Conservation (phyloP, 2,113 vertebrate species). For the Atractosteus spatula region DNA sequence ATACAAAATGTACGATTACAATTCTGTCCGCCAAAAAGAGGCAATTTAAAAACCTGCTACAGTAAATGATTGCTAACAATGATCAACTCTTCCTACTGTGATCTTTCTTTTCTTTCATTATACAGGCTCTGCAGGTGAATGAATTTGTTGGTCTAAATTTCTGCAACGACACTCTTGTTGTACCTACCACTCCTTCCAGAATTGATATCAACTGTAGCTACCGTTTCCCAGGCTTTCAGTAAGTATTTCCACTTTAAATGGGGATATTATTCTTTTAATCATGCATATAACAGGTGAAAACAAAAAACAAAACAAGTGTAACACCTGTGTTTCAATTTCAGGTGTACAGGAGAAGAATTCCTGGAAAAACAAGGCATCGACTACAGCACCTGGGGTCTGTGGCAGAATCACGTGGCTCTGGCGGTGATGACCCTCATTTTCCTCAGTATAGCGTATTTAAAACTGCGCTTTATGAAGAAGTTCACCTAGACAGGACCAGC, state of each 20-base stretch:
- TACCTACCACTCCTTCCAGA: neutral
- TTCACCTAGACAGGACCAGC: slow-evolving; percentile 64
- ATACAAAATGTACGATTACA: too few relatives aligned
- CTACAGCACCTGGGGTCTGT: slow-evolving; percentile 73
- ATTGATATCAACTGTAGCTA: accelerated
- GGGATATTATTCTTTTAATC: too few relatives aligned
- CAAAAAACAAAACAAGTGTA: neutral
- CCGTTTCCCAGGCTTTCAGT: neutral
- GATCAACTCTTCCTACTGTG: too few relatives aligned
- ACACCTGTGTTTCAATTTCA: slow-evolving; percentile 31
- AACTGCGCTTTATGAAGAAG: slow-evolving; percentile 82
- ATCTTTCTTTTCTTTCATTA: slow-evolving; percentile 18
- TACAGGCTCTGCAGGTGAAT: slow-evolving; percentile 77
- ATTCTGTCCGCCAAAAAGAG: too few relatives aligned
- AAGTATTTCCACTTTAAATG: slow-evolving; percentile 35
- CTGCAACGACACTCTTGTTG: slow-evolving; percentile 34
- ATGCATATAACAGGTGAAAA: too few relatives aligned
- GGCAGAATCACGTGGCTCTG: slow-evolving; percentile 83
- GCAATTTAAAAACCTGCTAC: too few relatives aligned
- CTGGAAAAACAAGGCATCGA: slow-evolving; percentile 73
- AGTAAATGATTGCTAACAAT: too few relatives aligned
- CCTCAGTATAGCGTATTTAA: slow-evolving; percentile 79
- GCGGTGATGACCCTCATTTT: slow-evolving; percentile 73
- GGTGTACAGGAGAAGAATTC: slow-evolving; percentile 69
- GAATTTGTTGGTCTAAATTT: slow-evolving; percentile 73